phyloP scores from a whole-genome alignment of 2,888 invertebrate genomes.

The Diadegma fenestrale region DNA sequence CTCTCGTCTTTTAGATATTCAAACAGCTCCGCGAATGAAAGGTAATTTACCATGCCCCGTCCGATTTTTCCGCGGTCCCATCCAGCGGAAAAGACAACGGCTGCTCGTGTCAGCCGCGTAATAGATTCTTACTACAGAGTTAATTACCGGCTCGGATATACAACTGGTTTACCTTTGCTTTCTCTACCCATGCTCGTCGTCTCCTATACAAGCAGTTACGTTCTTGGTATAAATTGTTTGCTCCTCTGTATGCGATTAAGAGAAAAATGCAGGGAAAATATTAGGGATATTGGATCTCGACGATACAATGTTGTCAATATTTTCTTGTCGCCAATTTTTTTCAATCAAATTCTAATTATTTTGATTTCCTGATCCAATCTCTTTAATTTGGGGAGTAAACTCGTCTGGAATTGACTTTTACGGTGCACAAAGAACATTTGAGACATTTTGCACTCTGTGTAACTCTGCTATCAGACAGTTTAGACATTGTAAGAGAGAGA shows the following conservation, averaged over 20 bases:
- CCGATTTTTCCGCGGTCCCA: background rate
- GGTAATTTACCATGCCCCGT: background rate
- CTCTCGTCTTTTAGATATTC: background rate
- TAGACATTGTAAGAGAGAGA: background rate
- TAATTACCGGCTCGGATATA: background rate
- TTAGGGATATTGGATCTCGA: no score
- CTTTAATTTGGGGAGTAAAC: no score
- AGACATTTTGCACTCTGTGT: conserved; percentile 30
- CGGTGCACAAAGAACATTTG: background rate
- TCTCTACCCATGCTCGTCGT: background rate
- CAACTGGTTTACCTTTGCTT: background rate
- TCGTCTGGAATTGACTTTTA: background rate
- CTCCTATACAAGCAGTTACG: background rate
- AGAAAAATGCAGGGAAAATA: background rate
- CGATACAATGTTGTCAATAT: no score
- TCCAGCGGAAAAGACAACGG: background rate
- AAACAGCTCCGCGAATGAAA: background rate
- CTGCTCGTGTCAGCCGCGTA: background rate
- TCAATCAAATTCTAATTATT: no score
- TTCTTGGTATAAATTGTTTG: background rate
- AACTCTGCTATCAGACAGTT: conserved; percentile 21
- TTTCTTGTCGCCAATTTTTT: no score
- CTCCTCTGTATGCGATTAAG: background rate
- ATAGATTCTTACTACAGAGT: background rate
- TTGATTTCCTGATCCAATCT: no score